These are phyloP conservation scores for Panulirus ornatus DNA, from an alignment of 1,140 invertebrate species.

Conservation along the genomic window DNA sequence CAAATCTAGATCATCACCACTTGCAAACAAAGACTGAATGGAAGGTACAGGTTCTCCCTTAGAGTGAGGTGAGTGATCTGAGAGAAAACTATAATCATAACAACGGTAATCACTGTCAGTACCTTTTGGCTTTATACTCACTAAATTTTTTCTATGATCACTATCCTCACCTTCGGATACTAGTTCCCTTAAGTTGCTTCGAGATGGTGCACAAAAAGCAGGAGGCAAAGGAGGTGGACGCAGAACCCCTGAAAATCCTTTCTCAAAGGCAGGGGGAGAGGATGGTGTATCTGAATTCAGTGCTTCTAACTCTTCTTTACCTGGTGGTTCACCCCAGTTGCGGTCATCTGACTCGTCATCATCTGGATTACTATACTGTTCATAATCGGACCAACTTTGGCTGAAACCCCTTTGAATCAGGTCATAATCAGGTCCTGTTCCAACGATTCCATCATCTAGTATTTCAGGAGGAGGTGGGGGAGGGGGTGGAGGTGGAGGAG, in stretches of 20 bases:
- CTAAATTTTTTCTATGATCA: conserved; percentile 58
- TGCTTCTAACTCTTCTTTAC: conserved; percentile 73
- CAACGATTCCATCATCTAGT: background rate
- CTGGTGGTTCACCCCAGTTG: conserved; percentile 74
- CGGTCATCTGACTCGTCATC: conserved; percentile 71
- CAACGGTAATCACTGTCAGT: conserved; percentile 68
- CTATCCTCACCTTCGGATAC: conserved; percentile 45
- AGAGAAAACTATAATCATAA: conserved; percentile 71
- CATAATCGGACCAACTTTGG: conserved; percentile 50
- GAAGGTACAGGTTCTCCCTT: conserved; percentile 19
- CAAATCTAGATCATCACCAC: conserved; percentile 44
- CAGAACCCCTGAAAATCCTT: conserved; percentile 36
- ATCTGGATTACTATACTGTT: conserved; percentile 42
- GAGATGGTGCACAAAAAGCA: conserved; percentile 25
- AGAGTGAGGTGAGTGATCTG: conserved; percentile 48
- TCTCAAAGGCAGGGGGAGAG: conserved; percentile 58
- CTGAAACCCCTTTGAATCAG: conserved; percentile 30
- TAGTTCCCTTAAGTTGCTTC: conserved; percentile 44
- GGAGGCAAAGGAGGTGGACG: conserved; percentile 34
- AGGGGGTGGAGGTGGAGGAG: conserved; percentile 53
- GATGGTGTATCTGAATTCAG: conserved; percentile 63
- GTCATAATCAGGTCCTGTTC: conserved; percentile 45
- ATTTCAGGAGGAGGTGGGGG: conserved; percentile 58
- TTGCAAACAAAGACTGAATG: conserved; percentile 56
- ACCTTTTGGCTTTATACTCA: conserved; percentile 44